Evolutionary conservation across 2,888 invertebrate genomes (phyloP), one percentile per base, ranked within the genome.

Genomic region (Calephelis perditalis): DNA sequence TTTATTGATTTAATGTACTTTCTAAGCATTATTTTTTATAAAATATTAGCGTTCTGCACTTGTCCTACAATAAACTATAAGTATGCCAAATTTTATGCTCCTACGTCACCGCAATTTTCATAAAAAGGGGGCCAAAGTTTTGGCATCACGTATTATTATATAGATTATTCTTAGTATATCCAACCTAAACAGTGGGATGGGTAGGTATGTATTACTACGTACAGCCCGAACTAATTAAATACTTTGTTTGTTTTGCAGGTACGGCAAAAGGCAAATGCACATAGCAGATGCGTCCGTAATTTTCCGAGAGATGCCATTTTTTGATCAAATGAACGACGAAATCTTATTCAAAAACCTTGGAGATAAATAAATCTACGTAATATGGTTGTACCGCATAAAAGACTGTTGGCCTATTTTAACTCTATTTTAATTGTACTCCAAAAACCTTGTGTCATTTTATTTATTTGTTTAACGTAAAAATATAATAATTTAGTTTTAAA

Each of bases 251-350:
- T 60, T 63, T 83, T 76, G 55, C 82, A 90, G 89, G 79, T 90
- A 86, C 62, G 89, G 89, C 55, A 90, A 90, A 67, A 71, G 89
- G 47, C 89, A 87, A 68, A 86, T 86, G 87, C 89, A 83, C 65
- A 84, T 88, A 79, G 81, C 88, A 2, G 89, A 88, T 67, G 82
- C 87, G 0, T 88, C 89, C 0, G 86, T 86, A 0, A 84, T 84
- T 67, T 89, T 86, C 74, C 73, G 81, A 64, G 88, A 90, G 69
- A 82, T 82, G 8, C 89, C 89, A 0, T 79, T 82, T 62, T 81
- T 84, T 68, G 87, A 86, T 7, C 76, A 82, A 66, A 71, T 72
- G 44, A 79, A 83, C 62, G 84, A 87, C 47, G 81, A 82, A 45
- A 71, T 75, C 12, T 67, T 82, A 0, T 86, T 86, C 64, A 85